Evolutionary conservation across 2,113 vertebrate species (phyloP), one percentile per base, ranked within the genome.

Genomic region (Cryptotis parvus): DNA sequence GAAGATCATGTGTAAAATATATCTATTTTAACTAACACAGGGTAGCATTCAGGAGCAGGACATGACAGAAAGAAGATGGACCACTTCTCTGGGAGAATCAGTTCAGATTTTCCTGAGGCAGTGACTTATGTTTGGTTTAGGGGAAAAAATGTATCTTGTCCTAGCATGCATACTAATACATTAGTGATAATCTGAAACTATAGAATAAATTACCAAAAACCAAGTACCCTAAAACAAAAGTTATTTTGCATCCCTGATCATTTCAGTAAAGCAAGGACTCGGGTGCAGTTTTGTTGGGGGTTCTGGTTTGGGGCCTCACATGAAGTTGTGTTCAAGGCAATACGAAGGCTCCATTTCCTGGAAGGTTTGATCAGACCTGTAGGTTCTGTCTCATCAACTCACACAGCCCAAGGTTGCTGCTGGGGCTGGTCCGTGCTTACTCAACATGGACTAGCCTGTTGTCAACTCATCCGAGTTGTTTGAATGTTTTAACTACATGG

Each of bases 161-260:
- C 35, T 33, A 58, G 55, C 18, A 58, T 58, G 55, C 22, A 22
- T 58, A 58, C 55, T 12, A 49, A 49, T 49, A 49, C 45, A 58
- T 58, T 58, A 58, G 1, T 58, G 24, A 11, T 16, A 81, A 68
- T 9, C 33, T 68, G 31, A 4, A 41, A 9, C 52, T 81, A 45
- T 11, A 7, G 41, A n/a, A 49, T 18, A 70, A 75, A 66, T 61
- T 29, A 69, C 52, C 14, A 0, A 74, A 81, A 73, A 73, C 49
- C 18, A 49, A 74, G 35, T 9, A 4, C 41, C 58, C 39, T 63
- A 10, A 70, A 91, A 84, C 16, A 93, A 82, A 93, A 89, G 49
- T 35, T 18, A 16, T 55, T 74, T 43, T 4, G 61, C 39, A 55
- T 69, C 15, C 49, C 73, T 3, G 37, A 26, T 3, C 15, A n/a